These are phyloP conservation scores for Poicephalus meyeri DNA, from an alignment of 2,113 vertebrate species.

Conservation along the genomic window DNA sequence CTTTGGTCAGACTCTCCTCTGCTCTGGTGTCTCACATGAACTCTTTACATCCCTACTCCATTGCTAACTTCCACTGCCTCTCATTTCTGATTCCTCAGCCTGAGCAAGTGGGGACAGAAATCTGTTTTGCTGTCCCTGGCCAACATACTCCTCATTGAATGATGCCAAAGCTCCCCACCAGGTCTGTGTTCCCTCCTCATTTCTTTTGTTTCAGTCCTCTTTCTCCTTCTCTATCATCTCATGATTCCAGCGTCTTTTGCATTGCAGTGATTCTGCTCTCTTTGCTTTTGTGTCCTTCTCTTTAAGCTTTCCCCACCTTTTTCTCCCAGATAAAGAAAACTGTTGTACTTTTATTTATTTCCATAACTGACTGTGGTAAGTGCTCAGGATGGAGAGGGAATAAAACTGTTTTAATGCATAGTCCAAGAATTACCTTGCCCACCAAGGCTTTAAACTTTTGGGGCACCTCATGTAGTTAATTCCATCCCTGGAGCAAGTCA, in stretches of 20 bases:
- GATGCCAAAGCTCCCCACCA: neutral
- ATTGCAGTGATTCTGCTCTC: neutral
- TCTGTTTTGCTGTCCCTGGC: neutral
- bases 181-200: neutral
- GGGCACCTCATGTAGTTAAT: neutral
- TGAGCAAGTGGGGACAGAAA: neutral
- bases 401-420: neutral
- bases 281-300: neutral
- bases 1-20: neutral
- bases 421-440: neutral
- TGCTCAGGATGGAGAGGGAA: neutral
- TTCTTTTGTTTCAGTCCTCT: neutral
- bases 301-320: neutral
- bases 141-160: neutral
- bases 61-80: neutral
- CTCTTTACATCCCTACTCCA: neutral
- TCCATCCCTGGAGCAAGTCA: neutral
- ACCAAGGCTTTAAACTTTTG: neutral
- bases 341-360: neutral
- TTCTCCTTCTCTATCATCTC: rapidly evolving
- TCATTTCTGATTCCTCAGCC: neutral
- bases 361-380: neutral
- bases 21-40: neutral
- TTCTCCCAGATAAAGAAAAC: neutral
- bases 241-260: neutral